These are phyloP conservation scores for Enteromius trimaculatus DNA, from an alignment of 2,797 vertebrate species.

Conservation along the genomic window DNA sequence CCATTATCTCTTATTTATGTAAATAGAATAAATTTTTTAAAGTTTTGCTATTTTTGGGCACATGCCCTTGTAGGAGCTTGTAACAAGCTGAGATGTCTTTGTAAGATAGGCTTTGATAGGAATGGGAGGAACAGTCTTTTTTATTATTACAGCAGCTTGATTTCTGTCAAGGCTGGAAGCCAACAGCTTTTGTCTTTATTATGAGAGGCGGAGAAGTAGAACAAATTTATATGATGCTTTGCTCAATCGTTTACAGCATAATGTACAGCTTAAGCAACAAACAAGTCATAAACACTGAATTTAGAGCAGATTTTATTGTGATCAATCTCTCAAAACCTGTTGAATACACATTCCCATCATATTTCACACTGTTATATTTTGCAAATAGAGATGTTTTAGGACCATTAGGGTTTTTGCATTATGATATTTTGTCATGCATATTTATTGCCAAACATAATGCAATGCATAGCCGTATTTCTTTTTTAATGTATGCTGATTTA, in stretches of 20 bases:
- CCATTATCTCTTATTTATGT: too few relatives aligned
- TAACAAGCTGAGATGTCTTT: too few relatives aligned
- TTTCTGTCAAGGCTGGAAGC: constrained; percentile 31
- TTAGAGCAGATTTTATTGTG: neutral
- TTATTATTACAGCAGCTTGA: constrained; percentile 33
- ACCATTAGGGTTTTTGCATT: too few relatives aligned
- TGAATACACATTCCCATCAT: too few relatives aligned
- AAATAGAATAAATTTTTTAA: too few relatives aligned
- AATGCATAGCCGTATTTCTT: neutral
- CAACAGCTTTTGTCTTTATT: constrained; percentile 49
- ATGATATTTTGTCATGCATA: neutral
- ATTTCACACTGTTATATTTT: too few relatives aligned
- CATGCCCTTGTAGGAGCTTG: too few relatives aligned
- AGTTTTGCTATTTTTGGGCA: too few relatives aligned
- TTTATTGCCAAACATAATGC: neutral
- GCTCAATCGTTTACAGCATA: neutral
- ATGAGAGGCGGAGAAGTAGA: constrained; percentile 14
- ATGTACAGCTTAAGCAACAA: constrained; percentile 2
- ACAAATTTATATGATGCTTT: neutral
- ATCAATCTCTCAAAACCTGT: too few relatives aligned
- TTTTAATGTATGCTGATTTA: neutral
- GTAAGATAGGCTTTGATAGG: too few relatives aligned
- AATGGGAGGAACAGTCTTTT: neutral
- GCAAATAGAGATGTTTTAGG: too few relatives aligned
- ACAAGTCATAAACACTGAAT: neutral